Conservation (phyloP, 2,888 invertebrate species). For the Chaetogeoica ovagalla region DNA sequence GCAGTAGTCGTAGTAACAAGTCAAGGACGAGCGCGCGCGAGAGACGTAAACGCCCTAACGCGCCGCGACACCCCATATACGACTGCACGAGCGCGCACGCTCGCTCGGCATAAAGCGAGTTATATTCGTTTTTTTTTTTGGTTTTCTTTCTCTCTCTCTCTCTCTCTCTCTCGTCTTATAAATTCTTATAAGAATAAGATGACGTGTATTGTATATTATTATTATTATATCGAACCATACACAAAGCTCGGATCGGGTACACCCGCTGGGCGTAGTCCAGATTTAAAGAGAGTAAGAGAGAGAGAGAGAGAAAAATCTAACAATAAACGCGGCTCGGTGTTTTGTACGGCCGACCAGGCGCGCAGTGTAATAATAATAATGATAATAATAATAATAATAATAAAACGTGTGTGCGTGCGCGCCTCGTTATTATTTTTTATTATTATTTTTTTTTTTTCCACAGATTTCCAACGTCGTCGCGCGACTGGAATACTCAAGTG, state of each 20-base stretch:
- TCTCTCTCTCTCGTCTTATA: background rate
- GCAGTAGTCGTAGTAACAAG: background rate
- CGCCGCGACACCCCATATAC: conserved; percentile 28
- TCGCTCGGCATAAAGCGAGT: background rate
- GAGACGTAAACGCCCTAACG: conserved; percentile 26
- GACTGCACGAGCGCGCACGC: background rate
- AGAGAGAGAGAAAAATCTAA: conserved; percentile 53
- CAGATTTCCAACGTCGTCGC: conserved; percentile 44
- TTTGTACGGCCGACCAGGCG: background rate
- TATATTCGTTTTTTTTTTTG: background rate
- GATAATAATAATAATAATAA: too few relatives aligned
- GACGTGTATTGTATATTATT: too few relatives aligned
- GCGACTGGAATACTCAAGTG: conserved; percentile 51
- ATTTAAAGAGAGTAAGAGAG: background rate
- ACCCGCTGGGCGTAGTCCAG: conserved; percentile 49
- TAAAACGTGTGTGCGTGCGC: background rate
- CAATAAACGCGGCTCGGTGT: conserved; percentile 13
- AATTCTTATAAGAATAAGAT: background rate
- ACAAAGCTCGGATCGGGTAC: conserved; percentile 22
- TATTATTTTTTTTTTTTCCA: conserved; percentile 7
- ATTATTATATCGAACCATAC: background rate
- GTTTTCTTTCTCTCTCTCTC: too few relatives aligned
- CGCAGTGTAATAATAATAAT: too few relatives aligned
- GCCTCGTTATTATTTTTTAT: background rate
- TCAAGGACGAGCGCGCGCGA: conserved; percentile 16